A percentile compares a stretch with the other conserved stretches of the same genome.
phyloP scores from a whole-genome alignment of 2,888 invertebrate genomes.

The Elegia similella region DNA sequence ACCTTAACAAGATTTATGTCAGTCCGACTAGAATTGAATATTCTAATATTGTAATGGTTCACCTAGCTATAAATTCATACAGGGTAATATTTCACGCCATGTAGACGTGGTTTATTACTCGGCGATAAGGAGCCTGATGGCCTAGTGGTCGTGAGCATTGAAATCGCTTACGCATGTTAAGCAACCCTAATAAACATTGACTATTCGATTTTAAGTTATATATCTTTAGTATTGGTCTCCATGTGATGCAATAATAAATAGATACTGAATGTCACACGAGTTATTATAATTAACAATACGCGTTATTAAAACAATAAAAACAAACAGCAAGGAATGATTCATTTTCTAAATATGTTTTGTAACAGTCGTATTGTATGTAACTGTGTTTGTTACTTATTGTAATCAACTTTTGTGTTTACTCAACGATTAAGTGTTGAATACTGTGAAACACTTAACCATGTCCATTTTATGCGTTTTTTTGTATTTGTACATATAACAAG shows the following conservation, averaged over 20 bases:
- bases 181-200: not conserved
- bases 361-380: no score
- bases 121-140: no score
- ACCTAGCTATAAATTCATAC: not conserved
- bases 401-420: no score
- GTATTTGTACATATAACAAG: no score
- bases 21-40: not conserved
- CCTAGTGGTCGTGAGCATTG: no score
- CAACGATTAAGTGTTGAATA: no score
- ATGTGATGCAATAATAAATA: constrained; percentile 20
- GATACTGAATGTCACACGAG: constrained; percentile 20
- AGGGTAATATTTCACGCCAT: not conserved
- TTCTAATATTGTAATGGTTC: not conserved
- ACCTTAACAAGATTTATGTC: constrained; percentile 3
- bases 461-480: no score
- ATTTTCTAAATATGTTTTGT: no score
- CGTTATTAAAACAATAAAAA: constrained; percentile 2
- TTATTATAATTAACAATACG: not conserved
- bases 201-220: not conserved
- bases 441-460: no score
- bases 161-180: no score
- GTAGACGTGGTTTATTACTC: not conserved
- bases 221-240: constrained; percentile 8
- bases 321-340: not conserved
- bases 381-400: no score